Percentiles rank a stretch among this genome's conserved stretches.
phyloP scores from a whole-genome alignment of 2,888 invertebrate genomes.

The Drosophila acutilabella region DNA sequence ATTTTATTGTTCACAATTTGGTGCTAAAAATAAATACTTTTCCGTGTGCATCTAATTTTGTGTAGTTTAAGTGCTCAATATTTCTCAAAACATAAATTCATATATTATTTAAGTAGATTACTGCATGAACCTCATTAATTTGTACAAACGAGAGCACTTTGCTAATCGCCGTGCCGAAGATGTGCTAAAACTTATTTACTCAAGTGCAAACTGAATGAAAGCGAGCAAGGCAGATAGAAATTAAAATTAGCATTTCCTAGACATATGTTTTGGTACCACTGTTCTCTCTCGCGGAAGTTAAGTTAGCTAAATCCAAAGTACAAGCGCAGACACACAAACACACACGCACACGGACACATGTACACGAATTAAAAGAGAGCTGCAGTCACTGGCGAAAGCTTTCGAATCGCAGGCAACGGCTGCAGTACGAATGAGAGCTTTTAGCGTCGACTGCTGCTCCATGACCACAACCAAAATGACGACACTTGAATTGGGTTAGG shows the following conservation, averaged over 20 bases:
- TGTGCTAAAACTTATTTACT: conserved; percentile 7
- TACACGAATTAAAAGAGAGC: background rate
- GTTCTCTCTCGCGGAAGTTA: conserved; percentile 21
- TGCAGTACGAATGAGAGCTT: conserved; percentile 28
- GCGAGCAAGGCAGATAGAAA: background rate
- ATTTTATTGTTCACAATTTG: background rate
- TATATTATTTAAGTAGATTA: background rate
- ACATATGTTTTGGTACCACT: conserved; percentile 12
- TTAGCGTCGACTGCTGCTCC: conserved; percentile 33
- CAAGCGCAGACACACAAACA: background rate
- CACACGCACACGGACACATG: background rate
- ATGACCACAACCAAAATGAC: conserved; percentile 59
- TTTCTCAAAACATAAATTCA: background rate
- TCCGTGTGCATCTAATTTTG: conserved; percentile 2
- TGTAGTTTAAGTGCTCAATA: background rate
- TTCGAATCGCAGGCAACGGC: conserved; percentile 3
- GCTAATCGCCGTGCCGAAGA: background rate
- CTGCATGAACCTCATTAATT: conserved; percentile 6
- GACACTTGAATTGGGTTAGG: conserved; percentile 71
- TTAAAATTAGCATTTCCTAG: conserved; percentile 25
- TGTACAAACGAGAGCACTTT: no score
- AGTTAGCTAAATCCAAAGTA: conserved; percentile 21
- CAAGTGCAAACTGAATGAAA: background rate
- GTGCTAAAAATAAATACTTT: background rate
- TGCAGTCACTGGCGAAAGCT: conserved; percentile 49